phyloP scores from a whole-genome alignment of 23 tunicate genomes.

The Botrylloides violaceus region DNA sequence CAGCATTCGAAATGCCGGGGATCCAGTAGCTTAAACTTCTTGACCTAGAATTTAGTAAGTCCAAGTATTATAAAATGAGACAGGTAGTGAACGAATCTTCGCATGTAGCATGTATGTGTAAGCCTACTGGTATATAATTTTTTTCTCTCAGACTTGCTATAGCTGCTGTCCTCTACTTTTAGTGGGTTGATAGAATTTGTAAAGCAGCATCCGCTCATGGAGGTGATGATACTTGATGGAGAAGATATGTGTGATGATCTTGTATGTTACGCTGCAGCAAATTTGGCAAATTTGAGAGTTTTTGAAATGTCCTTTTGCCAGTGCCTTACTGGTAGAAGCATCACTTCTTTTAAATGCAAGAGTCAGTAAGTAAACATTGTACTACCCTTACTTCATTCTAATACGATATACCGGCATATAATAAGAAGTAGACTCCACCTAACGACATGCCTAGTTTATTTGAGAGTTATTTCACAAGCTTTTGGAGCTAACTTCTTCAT shows the following conservation, averaged over 20 bases:
- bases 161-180: too few relatives aligned
- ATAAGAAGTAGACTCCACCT: too few relatives aligned
- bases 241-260: constrained; percentile 25
- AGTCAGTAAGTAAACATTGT: constrained; percentile 5
- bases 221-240: constrained; percentile 27
- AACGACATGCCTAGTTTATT: too few relatives aligned
- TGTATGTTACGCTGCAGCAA: constrained; percentile 12
- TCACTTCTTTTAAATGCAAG: constrained; percentile 4
- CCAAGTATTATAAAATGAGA: not conserved
- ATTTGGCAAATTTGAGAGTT: constrained; percentile 2
- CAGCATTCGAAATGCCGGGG: too few relatives aligned
- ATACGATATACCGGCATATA: too few relatives aligned
- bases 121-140: too few relatives aligned
- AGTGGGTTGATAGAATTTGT: constrained; percentile 12
- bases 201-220: not conserved
- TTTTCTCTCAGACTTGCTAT: too few relatives aligned
- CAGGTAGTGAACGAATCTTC: not conserved
- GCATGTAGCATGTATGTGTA: not conserved
- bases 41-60: too few relatives aligned
- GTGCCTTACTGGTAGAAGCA: constrained; percentile 8
- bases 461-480: too few relatives aligned
- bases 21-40: too few relatives aligned
- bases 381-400: too few relatives aligned
- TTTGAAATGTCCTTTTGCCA: constrained; percentile 28
- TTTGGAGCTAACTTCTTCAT: too few relatives aligned